Percentiles rank a stretch among this genome's conserved stretches.
Conservation (phyloP, 2,113 vertebrate species). For the Amphilophus citrinellus region DNA sequence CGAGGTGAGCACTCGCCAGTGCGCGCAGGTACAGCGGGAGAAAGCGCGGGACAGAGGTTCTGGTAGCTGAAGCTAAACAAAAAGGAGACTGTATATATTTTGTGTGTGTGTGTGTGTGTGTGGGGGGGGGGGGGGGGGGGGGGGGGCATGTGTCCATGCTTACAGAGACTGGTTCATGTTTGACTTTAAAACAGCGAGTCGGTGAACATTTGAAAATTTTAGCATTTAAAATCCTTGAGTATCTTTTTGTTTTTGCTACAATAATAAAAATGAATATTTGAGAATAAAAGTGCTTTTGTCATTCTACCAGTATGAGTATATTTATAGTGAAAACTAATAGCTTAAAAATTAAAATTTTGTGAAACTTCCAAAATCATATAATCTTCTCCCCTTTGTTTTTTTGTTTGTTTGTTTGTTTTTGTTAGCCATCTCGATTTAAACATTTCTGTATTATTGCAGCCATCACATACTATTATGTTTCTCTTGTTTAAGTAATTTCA, state of each 20-base stretch:
- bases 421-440: neutral
- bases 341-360: neutral
- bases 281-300: neutral
- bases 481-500: neutral
- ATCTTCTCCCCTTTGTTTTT: too few species aligned
- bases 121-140: neutral
- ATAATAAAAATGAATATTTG: neutral
- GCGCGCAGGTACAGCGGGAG: neutral
- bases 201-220: neutral
- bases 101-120: conserved; percentile 3
- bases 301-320: neutral
- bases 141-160: neutral
- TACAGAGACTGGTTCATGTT: neutral
- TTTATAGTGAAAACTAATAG: neutral
- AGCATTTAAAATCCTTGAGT: neutral
- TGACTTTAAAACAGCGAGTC: neutral
- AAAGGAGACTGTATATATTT: neutral
- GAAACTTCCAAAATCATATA: too few species aligned
- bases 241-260: neutral
- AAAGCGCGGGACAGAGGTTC: neutral
- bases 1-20: neutral
- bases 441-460: neutral
- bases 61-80: neutral
- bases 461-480: neutral
- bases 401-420: too few species aligned